Evolutionary conservation across 2,113 vertebrate genomes (phyloP).

Genomic region (Phylloscopus trochiloides): DNA sequence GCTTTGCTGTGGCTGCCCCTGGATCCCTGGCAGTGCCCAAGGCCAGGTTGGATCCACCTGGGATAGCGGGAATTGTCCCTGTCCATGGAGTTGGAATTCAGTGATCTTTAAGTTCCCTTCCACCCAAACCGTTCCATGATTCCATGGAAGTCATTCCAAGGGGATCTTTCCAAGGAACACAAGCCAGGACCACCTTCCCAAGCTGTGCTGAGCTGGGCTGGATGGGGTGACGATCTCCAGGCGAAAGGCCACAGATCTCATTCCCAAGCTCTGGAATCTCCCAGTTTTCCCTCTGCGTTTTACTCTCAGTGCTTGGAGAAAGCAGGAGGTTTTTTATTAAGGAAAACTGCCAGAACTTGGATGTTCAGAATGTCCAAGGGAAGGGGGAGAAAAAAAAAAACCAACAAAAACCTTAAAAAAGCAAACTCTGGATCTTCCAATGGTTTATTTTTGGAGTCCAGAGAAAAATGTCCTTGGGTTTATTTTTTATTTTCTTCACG

Average conservation of each 20-base stretch:
- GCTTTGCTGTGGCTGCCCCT: background rate
- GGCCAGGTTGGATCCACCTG: rapidly evolving
- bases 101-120: background rate
- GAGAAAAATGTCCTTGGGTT: background rate
- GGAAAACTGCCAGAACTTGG: background rate
- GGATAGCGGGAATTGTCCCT: rapidly evolving
- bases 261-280: background rate
- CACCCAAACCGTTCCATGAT: background rate
- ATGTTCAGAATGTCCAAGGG: background rate
- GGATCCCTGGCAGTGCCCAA: rapidly evolving
- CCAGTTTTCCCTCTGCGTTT: background rate
- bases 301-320: background rate
- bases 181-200: rapidly evolving
- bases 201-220: background rate
- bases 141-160: background rate
- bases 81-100: rapidly evolving
- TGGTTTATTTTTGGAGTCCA: background rate
- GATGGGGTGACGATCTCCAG: background rate
- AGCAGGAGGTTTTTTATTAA: rapidly evolving
- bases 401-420: background rate
- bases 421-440: background rate
- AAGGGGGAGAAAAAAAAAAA: background rate
- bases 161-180: background rate
- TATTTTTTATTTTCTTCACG: background rate
- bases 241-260: background rate